phyloP scores from a whole-genome alignment of 2,888 invertebrate species.

The Byasa hedistus region DNA sequence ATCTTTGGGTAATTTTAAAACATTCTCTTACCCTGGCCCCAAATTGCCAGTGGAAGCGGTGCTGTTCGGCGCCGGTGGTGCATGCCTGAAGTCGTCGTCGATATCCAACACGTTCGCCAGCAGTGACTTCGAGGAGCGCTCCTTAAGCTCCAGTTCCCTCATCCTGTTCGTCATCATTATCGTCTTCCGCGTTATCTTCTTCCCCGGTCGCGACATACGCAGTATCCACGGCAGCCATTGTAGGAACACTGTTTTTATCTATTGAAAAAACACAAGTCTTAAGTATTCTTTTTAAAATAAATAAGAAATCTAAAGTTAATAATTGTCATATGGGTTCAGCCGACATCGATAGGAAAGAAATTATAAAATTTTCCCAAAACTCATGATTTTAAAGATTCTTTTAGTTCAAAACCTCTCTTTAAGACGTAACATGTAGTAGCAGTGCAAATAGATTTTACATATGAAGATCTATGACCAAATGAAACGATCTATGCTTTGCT shows the following conservation, averaged over 20 bases:
- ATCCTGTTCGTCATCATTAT: conserved; percentile 94
- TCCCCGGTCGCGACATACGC: conserved; percentile 97
- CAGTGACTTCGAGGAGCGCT: conserved; percentile 95
- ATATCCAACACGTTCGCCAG: conserved; percentile 97
- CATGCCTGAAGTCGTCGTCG: conserved; percentile 95
- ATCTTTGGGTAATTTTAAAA: too few species aligned
- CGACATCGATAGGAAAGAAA: too few species aligned
- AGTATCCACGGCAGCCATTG: conserved; percentile 99
- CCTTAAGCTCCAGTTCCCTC: conserved; percentile 95
- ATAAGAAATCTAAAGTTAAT: too few species aligned
- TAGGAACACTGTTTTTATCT: conserved; percentile 97
- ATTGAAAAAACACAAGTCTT: conserved; percentile 31
- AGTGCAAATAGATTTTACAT: too few species aligned
- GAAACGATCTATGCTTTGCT: conserved; percentile 50
- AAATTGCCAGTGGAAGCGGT: conserved; percentile 82
- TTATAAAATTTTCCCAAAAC: too few species aligned
- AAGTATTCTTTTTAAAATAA: not conserved
- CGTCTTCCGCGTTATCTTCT: conserved; percentile 94
- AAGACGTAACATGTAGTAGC: too few species aligned
- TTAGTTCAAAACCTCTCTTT: too few species aligned
- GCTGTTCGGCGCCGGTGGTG: conserved; percentile 82
- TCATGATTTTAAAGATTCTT: too few species aligned
- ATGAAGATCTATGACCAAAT: too few species aligned
- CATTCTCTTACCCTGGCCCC: conserved; percentile 79
- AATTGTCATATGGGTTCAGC: too few species aligned